These are phyloP conservation scores for Triops longicaudatus DNA, from an alignment of 1,140 invertebrate species.

Conservation along the genomic window DNA sequence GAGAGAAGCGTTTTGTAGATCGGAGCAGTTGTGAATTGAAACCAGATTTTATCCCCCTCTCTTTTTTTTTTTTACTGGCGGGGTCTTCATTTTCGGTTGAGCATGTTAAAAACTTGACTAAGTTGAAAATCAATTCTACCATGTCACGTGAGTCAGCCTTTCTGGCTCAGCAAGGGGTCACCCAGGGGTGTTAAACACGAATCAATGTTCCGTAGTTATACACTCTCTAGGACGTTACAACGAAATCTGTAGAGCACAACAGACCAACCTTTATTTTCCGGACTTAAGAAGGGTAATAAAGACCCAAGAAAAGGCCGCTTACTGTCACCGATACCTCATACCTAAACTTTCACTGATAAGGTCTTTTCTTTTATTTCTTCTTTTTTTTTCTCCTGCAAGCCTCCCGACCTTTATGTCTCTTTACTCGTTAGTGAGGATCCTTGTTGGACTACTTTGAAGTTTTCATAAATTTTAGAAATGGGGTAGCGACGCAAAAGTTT, in stretches of 20 bases:
- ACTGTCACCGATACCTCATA: too few relatives aligned
- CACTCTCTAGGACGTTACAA: not conserved
- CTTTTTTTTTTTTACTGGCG: not conserved
- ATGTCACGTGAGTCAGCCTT: slow-evolving; percentile 11
- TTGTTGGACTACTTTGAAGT: too few relatives aligned
- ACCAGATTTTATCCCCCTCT: not conserved
- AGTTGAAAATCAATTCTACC: slow-evolving; percentile 10
- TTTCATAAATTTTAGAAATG: too few relatives aligned
- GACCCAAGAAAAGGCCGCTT: too few relatives aligned
- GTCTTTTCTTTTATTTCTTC: too few relatives aligned
- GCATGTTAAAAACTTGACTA: not conserved
- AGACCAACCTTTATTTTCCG: not conserved
- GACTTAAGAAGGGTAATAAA: too few relatives aligned
- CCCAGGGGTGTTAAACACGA: slow-evolving; percentile 14
- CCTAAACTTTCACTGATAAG: too few relatives aligned
- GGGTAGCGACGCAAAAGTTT: not conserved
- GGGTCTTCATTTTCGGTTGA: not conserved
- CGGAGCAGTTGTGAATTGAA: not conserved
- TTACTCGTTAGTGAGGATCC: too few relatives aligned
- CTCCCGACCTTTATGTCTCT: too few relatives aligned
- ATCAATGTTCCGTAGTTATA: not conserved
- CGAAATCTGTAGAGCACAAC: not conserved
- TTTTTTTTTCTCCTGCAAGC: too few relatives aligned
- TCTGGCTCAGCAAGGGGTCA: slow-evolving; percentile 1
- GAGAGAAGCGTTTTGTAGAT: too few relatives aligned